Percentiles rank a stretch among this genome's conserved stretches.
phyloP scores from a whole-genome alignment of 2,113 vertebrate species.

The Pristiophorus japonicus region DNA sequence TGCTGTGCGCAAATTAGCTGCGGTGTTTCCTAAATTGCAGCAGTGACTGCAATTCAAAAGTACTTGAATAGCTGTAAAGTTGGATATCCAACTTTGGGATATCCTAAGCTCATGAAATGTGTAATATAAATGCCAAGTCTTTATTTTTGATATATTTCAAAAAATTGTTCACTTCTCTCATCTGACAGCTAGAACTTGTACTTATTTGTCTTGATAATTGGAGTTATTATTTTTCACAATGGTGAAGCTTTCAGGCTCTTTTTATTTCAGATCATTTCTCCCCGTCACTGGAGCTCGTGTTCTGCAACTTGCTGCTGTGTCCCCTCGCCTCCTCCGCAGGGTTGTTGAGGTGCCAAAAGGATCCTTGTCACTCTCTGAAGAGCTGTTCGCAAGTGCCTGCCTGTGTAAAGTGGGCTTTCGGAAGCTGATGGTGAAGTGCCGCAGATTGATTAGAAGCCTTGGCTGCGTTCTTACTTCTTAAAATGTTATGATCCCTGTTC shows the following conservation, averaged over 20 bases:
- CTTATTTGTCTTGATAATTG: not conserved
- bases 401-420: not conserved
- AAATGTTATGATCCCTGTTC: not conserved
- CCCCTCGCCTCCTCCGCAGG: not conserved
- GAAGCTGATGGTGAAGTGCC: not conserved
- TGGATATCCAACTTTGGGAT: too few species aligned
- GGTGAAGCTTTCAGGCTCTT: not conserved
- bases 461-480: not conserved
- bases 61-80: not conserved
- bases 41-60: not conserved
- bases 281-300: not conserved
- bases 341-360: too few species aligned
- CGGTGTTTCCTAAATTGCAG: not conserved
- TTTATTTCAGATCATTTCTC: not conserved
- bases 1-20: too few species aligned
- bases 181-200: not conserved
- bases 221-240: not conserved
- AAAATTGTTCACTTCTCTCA: not conserved
- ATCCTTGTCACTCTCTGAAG: not conserved
- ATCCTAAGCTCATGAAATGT: not conserved
- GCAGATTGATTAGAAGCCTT: not conserved
- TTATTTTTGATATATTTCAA: not conserved
- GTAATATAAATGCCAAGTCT: not conserved
- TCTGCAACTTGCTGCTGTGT: not conserved
- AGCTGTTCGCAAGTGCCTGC: not conserved